These are phyloP conservation scores for Sorex maritimensis DNA, from an alignment of 2,797 vertebrate genomes.

Conservation along the genomic window DNA sequence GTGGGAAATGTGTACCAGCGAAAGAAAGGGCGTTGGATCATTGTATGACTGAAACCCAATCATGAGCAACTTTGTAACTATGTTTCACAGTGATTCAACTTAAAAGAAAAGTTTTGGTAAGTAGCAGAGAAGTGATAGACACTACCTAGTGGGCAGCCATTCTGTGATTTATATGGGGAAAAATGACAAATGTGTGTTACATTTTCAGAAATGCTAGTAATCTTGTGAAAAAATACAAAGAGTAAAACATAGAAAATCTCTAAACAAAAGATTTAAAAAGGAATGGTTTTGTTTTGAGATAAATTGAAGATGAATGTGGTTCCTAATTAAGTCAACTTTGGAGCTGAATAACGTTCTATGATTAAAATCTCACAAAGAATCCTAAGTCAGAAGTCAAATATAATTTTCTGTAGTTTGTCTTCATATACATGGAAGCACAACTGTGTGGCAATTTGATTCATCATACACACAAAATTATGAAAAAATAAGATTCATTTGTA, in stretches of 20 bases:
- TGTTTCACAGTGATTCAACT: too few species aligned
- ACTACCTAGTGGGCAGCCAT: too few species aligned
- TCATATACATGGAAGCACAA: background rate
- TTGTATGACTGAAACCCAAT: too few species aligned
- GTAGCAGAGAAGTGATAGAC: too few species aligned
- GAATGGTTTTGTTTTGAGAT: background rate
- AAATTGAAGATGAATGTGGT: background rate
- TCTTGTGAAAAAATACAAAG: constrained; percentile 39
- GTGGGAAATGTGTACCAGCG: too few species aligned
- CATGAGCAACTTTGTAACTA: too few species aligned
- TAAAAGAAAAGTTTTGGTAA: too few species aligned
- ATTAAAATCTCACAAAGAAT: background rate
- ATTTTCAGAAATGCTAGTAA: too few species aligned
- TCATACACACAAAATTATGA: background rate
- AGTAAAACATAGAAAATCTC: background rate
- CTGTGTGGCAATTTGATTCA: background rate
- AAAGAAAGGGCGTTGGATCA: too few species aligned
- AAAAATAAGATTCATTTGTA: background rate
- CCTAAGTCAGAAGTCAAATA: background rate
- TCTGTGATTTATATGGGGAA: too few species aligned
- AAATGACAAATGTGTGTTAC: too few species aligned
- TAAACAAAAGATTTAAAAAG: background rate
- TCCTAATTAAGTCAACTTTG: background rate
- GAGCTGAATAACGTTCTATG: background rate
- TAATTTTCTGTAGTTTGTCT: background rate